A percentile compares a stretch with the other conserved stretches of the same genome.
phyloP scores from a whole-genome alignment of 2,888 invertebrate genomes.

The Platycheirus rosarum region DNA sequence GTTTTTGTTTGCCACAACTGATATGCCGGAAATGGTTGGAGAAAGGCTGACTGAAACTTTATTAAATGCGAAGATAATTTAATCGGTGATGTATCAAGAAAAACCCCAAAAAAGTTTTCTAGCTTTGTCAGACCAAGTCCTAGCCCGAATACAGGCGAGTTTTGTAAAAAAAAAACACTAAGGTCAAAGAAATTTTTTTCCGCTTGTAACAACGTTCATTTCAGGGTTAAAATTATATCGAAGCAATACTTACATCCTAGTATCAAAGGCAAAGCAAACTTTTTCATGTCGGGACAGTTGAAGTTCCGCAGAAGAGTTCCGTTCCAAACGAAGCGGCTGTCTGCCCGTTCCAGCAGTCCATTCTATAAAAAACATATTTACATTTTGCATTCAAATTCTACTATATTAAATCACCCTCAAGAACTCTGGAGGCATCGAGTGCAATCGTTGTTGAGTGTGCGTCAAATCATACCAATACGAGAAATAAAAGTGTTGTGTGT shows the following conservation, averaged over 20 bases:
- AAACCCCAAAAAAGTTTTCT: too few relatives aligned
- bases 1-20: too few relatives aligned
- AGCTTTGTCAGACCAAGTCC: too few relatives aligned
- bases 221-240: too few relatives aligned
- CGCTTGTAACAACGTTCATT: too few relatives aligned
- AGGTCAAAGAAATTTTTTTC: too few relatives aligned
- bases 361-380: slow-evolving; percentile 83
- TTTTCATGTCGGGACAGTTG: slow-evolving; percentile 88
- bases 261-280: slow-evolving; percentile 94
- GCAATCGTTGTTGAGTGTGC: slow-evolving; percentile 94
- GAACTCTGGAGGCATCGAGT: slow-evolving; percentile 92
- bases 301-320: slow-evolving; percentile 90
- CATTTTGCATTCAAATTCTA: not conserved
- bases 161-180: too few relatives aligned
- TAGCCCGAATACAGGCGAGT: too few relatives aligned
- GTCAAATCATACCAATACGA: slow-evolving; percentile 97
- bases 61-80: too few relatives aligned
- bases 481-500: slow-evolving; percentile 95
- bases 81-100: too few relatives aligned
- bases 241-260: slow-evolving; percentile 92
- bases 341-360: slow-evolving; percentile 91
- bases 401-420: slow-evolving; percentile 84
- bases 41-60: too few relatives aligned
- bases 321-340: slow-evolving; percentile 97
- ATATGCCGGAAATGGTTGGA: too few relatives aligned